Evolutionary conservation across 2,888 invertebrate genomes (phyloP), one percentile per base, ranked within the genome.

Genomic region (Mimachlamys varia): DNA sequence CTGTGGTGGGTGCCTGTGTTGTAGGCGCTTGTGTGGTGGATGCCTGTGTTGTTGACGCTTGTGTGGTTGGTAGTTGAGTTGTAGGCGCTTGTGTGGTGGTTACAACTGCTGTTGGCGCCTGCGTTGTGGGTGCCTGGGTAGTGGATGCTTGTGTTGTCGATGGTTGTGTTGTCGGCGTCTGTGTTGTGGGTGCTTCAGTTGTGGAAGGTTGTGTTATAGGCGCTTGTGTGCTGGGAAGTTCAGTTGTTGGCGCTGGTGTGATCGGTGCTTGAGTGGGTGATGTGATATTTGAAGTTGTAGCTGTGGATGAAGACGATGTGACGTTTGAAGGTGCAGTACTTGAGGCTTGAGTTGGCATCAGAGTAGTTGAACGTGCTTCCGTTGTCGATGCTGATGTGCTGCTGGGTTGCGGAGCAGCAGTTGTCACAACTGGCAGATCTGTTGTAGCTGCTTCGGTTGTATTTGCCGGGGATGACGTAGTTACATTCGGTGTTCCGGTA

Each of bases 31-130:
- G 88, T 89, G 91, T 37, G n/a, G 87, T 58, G 3, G 87, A 2
- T 33, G 88, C 87, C 19, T 53, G 88, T 62, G 62, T 90, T 53
- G 89, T 89, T 44, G 91, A 27, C 87, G 91, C 89, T 58, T 87
- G 37, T 58, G 90, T 53, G n/a, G 76, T 62, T 27, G 89, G 53
- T 0, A 87, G 22, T n/a, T 49, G 38, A 12, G 91, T 88, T 37
- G 87, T 33, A 1, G 53, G 55, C 44, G 53, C 53, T 88, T 50
- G 17, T 53, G 90, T 87, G 0, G 44, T 49, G 0, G 88, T 27
- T 27, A 62, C 7, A 15, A 38, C 0, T 88, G 53, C 19, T n/a
- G 88, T 62, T 58, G 88, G 53, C 22, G 89, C 49, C 22, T n/a
- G 44, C 13, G 33, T 49, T 38, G 88, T 88, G 15, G 90, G 22